Evolutionary conservation across 2,113 vertebrate species (phyloP).

Genomic region (Eublepharis macularius): DNA sequence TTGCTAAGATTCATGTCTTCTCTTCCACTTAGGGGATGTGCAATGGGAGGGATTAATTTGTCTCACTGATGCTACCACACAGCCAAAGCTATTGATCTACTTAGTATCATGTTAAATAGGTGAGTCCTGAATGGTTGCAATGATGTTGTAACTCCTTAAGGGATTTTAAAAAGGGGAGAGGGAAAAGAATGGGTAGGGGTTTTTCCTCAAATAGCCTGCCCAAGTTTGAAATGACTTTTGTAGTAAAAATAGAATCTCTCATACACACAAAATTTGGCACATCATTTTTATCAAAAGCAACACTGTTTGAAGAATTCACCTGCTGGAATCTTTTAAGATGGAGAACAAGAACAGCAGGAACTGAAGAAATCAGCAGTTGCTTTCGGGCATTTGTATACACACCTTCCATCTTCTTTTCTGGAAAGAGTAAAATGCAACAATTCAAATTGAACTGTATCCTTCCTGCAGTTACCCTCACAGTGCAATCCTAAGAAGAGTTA

Average conservation of each 20-base stretch:
- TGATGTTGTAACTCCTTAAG: background rate
- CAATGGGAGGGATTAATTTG: background rate
- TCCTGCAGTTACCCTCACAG: background rate
- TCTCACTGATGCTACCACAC: background rate
- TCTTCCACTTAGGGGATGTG: background rate
- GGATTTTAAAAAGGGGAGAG: background rate
- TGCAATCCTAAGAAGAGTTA: too few relatives aligned
- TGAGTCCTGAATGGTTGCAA: background rate
- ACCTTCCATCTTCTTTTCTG: slow-evolving; percentile 88
- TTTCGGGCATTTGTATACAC: slow-evolving; percentile 95
- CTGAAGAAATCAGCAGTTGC: slow-evolving; percentile 91
- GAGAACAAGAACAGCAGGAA: slow-evolving; percentile 91
- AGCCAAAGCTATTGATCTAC: background rate
- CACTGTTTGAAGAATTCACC: slow-evolving; percentile 70
- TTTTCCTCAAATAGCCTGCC: background rate
- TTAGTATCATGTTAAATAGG: background rate
- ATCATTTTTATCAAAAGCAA: background rate
- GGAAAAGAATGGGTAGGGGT: background rate
- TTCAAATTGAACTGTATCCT: background rate
- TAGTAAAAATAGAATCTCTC: background rate
- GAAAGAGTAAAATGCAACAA: slow-evolving; percentile 44
- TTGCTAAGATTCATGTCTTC: too few relatives aligned
- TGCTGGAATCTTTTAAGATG: slow-evolving; percentile 98
- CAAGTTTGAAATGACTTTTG: background rate
- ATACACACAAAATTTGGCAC: background rate